Percentiles rank a stretch among this genome's conserved stretches.
phyloP scores from a whole-genome alignment of 2,797 vertebrate genomes.

The Chelon labrosus region DNA sequence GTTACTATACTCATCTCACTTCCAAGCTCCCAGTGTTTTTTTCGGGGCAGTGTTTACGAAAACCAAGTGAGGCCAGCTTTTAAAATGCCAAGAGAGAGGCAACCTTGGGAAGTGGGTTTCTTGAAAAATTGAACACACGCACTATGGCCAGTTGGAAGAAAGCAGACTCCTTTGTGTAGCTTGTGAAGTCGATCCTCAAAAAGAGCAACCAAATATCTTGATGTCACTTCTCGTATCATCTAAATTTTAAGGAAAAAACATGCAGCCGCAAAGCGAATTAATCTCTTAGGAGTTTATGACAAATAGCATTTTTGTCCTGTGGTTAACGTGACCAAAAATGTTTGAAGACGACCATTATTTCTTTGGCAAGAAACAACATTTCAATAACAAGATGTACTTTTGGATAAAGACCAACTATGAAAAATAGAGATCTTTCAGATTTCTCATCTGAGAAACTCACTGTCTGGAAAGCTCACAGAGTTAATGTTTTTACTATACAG shows the following conservation, averaged over 20 bases:
- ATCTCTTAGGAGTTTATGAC: neutral
- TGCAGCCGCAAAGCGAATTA: slow-evolving; percentile 4
- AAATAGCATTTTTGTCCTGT: neutral
- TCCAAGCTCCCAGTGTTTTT: slow-evolving; percentile 24
- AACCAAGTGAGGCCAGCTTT: slow-evolving; percentile 46
- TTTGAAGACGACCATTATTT: neutral
- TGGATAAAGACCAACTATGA: too few relatives aligned
- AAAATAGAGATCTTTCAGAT: too few relatives aligned
- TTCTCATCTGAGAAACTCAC: too few relatives aligned
- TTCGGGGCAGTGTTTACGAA: slow-evolving; percentile 49
- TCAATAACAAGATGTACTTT: too few relatives aligned
- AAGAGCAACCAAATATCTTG: slow-evolving; percentile 6
- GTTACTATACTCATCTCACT: slow-evolving; percentile 12
- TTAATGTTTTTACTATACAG: neutral
- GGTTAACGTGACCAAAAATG: neutral
- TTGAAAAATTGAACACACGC: neutral
- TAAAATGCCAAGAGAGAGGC: slow-evolving; percentile 27
- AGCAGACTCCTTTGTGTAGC: neutral
- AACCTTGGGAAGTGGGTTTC: slow-evolving; percentile 59
- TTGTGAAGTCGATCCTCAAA: slow-evolving; percentile 22
- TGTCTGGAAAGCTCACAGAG: neutral
- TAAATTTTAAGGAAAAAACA: slow-evolving; percentile 2
- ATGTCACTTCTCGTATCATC: slow-evolving; percentile 15
- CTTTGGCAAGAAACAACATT: neutral
- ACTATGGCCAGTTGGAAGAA: slow-evolving; percentile 13